Evolutionary conservation across 2,888 invertebrate species (phyloP), one percentile per base, ranked within the genome.

Genomic region (Elysia crispata): DNA sequence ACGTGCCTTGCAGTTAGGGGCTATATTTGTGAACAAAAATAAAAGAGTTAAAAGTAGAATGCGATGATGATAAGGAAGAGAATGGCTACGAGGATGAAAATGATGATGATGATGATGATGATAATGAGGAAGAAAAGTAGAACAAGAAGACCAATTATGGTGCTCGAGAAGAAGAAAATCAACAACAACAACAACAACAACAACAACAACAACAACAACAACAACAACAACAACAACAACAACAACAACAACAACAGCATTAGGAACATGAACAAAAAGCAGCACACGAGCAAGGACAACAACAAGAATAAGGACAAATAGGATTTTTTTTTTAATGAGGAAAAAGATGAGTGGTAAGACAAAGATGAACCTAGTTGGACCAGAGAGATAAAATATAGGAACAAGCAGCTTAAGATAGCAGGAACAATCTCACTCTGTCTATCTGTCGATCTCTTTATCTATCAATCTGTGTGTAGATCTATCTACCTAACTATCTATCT

Each of bases 61-160:
- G 23, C 15, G 67, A 30, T 67, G 67, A 67, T 67, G 30, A 67
- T 67, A 25, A 67, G 6, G 67, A 30, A 13, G 67, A 30, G 6
- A 25, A 30, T 67, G 67, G 15, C 23, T 8, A 30, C 23, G 67
- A 67, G 6, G 30, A 67, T 67, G 67, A 67, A 13, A 25, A 67
- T 67, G 67, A 28, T 67, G 67, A 67, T 67, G 67, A 30, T 30
- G 67, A 30, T 30, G 67, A 30, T 30, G 28, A 20, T 30, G 67
- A 30, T 30, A 15, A 20, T 25, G 30, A 5, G 5, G 70, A 49
- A n/a, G 23, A 31, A 11, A 13, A 5, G 23, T 18, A 28, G 8
- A 69, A 41, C 28, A 30, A 69, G 28, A 31, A 69, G 15, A 31
- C 23, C n/a, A 13, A 15, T 28, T 28, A 28, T 25, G 25, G 30